Conservation (phyloP, 1,140 invertebrate genomes). For the Coenobita brevimanus region DNA sequence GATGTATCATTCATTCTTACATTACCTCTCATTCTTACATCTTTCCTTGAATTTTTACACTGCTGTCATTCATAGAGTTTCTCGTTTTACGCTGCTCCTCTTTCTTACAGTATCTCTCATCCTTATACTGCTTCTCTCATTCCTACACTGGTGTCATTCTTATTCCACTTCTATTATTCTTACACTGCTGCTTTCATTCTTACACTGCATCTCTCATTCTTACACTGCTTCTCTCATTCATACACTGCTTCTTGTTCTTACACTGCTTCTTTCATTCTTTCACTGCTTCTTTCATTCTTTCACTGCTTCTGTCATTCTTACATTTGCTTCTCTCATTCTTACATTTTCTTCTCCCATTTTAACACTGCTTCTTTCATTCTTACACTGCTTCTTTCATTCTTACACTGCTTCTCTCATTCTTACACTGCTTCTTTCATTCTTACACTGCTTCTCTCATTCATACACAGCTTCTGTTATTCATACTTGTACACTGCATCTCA, state of each 20-base stretch:
- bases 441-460: neutral
- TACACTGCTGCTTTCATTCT: neutral
- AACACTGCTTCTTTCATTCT: no score
- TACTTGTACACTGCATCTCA: neutral
- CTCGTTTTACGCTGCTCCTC: neutral
- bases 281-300: neutral
- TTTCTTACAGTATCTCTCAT: neutral
- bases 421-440: no score
- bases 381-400: no score
- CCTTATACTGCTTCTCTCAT: neutral
- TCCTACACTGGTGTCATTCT: neutral
- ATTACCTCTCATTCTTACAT: no score
- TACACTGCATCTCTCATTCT: neutral
- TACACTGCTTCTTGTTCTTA: neutral
- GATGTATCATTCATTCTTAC: no score
- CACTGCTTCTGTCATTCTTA: neutral
- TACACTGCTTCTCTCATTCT: no score
- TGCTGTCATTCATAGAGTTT: neutral
- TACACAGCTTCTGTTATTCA: no score
- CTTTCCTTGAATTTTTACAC: no score
- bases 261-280: neutral
- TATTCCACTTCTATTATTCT: neutral
- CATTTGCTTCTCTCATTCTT: neutral
- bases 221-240: neutral
- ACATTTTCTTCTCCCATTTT: neutral